Evolutionary conservation across 2,888 invertebrate genomes (phyloP), one percentile per base, ranked within the genome.

Genomic region (Andrena fulva): DNA sequence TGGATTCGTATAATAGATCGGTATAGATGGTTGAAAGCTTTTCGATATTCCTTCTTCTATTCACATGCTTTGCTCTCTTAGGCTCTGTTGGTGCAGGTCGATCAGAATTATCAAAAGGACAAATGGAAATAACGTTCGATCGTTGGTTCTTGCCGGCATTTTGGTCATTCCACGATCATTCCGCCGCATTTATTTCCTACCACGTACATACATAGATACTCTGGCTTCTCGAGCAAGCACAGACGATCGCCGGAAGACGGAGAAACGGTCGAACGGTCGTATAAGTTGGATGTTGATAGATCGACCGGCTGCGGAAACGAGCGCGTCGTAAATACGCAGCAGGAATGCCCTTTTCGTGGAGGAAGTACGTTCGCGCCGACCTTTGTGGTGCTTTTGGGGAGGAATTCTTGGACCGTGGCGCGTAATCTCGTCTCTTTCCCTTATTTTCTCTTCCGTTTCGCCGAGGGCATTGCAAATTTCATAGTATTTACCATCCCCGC

Each of bases 141-240:
- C 66, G 75, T 70, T 29, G 56, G 64, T 62, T 66, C 74, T 66
- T 20, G 20, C 27, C 75, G 77, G 74, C 16, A 60, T 20, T 59
- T 48, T 24, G 16, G 31, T 87, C 86, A 86, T 86, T 86, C 86
- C 86, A 82, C 71, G 70, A 75, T 82, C 86, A 82, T 85, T 86
- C 87, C 85, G 70, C 24, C 68, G 67, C 64, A 24, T 72, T 81
- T 59, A 35, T 52, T 63, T 68, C 29, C 52, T 48, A 31, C 50
- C n/a, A 20, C 52, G 54, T 62, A 62, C 67, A 42, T 24, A n/a
- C 27, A 50, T 16, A 3, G 7, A 27, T 60, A 27, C 56, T 52
- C 24, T 27, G 42, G 56, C 35, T 63, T 33, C 24, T 8, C 5
- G 31, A 20, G n/a, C 52, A 35, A 66, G 35, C 52, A 33, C 27